Conservation (phyloP, 2,888 invertebrate species). For the Phortica okadai region DNA sequence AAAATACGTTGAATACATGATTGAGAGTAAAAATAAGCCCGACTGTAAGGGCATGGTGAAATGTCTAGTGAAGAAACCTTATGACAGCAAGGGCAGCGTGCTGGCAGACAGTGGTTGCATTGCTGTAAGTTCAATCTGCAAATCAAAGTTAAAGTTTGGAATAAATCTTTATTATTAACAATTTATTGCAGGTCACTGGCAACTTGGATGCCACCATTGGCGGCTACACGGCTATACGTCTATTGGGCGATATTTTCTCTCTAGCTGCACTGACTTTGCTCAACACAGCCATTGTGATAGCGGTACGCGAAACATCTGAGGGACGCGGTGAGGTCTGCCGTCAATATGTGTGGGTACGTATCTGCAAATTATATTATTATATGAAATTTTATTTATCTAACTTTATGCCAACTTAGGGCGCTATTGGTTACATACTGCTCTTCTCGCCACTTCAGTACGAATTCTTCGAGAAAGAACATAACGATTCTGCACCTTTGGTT, state of each 20-base stretch:
- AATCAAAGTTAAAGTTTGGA: too few relatives aligned
- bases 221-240: slow-evolving; percentile 83
- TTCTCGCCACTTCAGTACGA: slow-evolving; percentile 79
- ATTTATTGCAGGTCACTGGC: slow-evolving; percentile 76
- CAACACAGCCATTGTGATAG: slow-evolving; percentile 87
- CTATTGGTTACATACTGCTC: slow-evolving; percentile 84
- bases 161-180: neutral
- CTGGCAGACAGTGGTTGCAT: slow-evolving; percentile 83
- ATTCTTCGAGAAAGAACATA: slow-evolving; percentile 72
- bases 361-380: too few relatives aligned
- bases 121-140: slow-evolving; percentile 56
- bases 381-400: too few relatives aligned
- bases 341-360: slow-evolving; percentile 81
- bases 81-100: slow-evolving; percentile 82
- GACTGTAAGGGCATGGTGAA: slow-evolving; percentile 82
- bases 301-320: slow-evolving; percentile 87
- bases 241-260: slow-evolving; percentile 86
- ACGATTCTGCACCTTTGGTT: slow-evolving; percentile 59
- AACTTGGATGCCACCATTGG: slow-evolving; percentile 83
- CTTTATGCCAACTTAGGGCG: slow-evolving; percentile 76
- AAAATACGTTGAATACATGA: slow-evolving; percentile 76
- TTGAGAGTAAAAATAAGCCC: slow-evolving; percentile 65
- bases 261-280: slow-evolving; percentile 84
- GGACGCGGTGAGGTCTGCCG: slow-evolving; percentile 88
- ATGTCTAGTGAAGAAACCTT: slow-evolving; percentile 84